Base-by-base conservation (phyloP, 2,113 vertebrate species). In the Gasterosteus aculeatus region DNA sequence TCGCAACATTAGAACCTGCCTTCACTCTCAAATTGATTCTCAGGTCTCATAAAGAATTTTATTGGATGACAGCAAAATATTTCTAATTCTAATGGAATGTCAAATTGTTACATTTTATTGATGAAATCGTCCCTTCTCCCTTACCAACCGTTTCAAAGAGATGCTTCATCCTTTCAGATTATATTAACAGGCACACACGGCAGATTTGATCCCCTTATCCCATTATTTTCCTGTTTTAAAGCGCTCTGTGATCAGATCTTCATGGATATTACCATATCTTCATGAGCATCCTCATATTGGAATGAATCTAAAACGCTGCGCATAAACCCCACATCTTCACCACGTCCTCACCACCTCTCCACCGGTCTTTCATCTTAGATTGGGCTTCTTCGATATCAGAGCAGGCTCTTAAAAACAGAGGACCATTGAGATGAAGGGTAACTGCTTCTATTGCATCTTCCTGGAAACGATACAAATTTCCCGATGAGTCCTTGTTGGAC, bases 301-400 rank as follows among this genome's bases (percentile, higher is more conserved):
- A 72, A 39, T 38, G 16, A 76, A 35, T 22, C 39, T 49, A 49
- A 5, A 26, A 46, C 46, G 51, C n/a, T 69, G 38, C 4, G 11
- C 7, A 10, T 46, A 15, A 18, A 49, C 41, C 33, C 7, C 42
- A 44, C 18, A 51, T 42, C 29, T 58, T 47, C 12, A 62, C 54
- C 26, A 4, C 33, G 16, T 14, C 65, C 46, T 65, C 38, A 61
- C 46, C 57, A 58, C 41, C 18, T 7, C 19, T 78, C n/a, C 10
- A 4, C 49, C 63, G 63, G 65, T 31, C 72, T 19, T 61, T 47
- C 31, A 15, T 67, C 56, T 61, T 33, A 62, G 38, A 82, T 49
- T 38, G 16, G 39, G 39, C 61, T 10, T 47, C 56, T 61, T 61
- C 22, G 31, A 18, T 56, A 61, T 72, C 62, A 77, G 18, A 68